phyloP scores from a whole-genome alignment of 2,113 vertebrate genomes.

The Notechis scutatus region DNA sequence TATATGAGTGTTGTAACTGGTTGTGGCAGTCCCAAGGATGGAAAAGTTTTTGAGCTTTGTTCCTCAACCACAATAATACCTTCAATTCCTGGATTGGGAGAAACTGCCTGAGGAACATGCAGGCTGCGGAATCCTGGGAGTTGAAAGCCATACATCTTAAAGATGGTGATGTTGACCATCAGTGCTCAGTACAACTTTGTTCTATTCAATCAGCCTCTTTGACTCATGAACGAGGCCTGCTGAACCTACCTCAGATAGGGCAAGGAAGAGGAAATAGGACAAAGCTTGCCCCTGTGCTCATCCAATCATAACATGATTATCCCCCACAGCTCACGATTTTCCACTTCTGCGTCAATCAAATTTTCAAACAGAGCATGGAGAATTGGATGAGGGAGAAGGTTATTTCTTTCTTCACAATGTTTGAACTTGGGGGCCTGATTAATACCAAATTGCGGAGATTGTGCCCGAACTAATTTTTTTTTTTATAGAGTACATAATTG shows the following conservation, averaged over 20 bases:
- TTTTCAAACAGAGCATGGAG: background rate
- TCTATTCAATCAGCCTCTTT: background rate
- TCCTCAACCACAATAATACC: background rate
- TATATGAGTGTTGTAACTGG: background rate
- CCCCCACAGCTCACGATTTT: background rate
- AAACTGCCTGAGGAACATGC: background rate
- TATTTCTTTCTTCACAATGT: background rate
- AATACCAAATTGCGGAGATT: background rate
- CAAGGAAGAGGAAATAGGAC: background rate
- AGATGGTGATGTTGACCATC: background rate
- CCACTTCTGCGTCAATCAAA: background rate
- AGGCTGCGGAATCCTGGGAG: background rate
- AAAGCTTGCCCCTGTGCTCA: background rate
- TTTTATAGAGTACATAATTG: background rate
- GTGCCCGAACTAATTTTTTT: background rate
- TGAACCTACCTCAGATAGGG: background rate
- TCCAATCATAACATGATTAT: background rate
- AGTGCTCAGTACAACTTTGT: background rate
- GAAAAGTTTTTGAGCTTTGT: background rate
- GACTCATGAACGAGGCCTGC: background rate
- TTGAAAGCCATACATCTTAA: background rate
- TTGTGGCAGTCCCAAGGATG: background rate
- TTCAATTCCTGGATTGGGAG: background rate
- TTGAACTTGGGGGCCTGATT: background rate
- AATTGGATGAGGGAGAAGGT: background rate